Base-by-base conservation (phyloP, 2,888 invertebrate genomes). In the Xestia ashworthii region DNA sequence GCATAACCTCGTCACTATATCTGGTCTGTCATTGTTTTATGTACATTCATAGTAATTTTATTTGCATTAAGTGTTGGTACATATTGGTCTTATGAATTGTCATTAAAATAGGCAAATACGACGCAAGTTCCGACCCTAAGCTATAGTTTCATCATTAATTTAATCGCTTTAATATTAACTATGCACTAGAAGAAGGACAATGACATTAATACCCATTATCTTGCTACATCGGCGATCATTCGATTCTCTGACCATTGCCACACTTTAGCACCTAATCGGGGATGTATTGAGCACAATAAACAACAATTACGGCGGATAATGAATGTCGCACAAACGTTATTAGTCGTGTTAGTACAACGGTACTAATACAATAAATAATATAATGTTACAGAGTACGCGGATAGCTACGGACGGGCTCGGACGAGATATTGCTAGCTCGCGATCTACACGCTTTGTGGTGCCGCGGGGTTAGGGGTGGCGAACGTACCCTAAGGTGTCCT, bases 261-360 rank as follows among this genome's bases (percentile, higher is more conserved):
- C 83, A 82, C 74, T 80, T 78, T 87, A 87, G 74, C 86, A 87
- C 80, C 83, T 87, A 89, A 87, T 82, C 83, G 89, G 71, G 83
- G 75, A 85, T 71, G 84, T 84, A 89, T 78, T 82, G 76, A 64
- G 12, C 32, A 65, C 80, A 76, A 83, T 89, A 89, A 89, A 89
- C 77, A 86, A 84, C 88, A 89, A 90, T 87, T 90, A 90, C 87
- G 74, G 78, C 83, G 67, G 83, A 88, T 91, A 91, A 91, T 88
- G 89, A 90, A 92, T 89, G 90, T 90, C 89, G 83, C 83, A 87
- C 84, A 83, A 87, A 87, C 87, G 87, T 90, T 92, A 91, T 92
- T 91, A 92, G 90, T 91, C 88, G 88, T 83, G 81, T 87, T 84
- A 91, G 88, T 86, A 86, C 85, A 88, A 85, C 84, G 80, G 87